Conservation (phyloP, 2,113 vertebrate species). For the Podarcis muralis region DNA sequence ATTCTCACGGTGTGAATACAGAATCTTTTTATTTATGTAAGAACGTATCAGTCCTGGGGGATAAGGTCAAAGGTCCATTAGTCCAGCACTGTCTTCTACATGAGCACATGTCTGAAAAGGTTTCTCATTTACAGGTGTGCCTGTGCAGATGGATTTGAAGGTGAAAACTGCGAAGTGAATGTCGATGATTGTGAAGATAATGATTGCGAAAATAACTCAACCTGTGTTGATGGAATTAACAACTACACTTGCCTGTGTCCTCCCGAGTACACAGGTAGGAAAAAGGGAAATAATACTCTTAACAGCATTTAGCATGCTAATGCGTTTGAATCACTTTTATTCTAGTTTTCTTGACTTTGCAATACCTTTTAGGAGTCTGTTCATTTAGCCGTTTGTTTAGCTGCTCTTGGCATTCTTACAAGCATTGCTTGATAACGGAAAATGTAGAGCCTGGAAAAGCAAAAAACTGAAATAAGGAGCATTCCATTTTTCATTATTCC, state of each 20-base stretch:
- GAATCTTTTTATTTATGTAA: not conserved
- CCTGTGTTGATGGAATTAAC: slow-evolving; percentile 96
- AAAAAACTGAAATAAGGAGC: not conserved
- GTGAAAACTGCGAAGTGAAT: slow-evolving; percentile 92
- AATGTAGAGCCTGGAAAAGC: not conserved
- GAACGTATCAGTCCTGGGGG: no score
- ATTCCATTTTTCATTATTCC: not conserved
- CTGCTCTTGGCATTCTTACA: not conserved
- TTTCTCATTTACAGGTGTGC: slow-evolving; percentile 82
- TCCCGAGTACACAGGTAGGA: slow-evolving; percentile 95
- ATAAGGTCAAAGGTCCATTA: no score
- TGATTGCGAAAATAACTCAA: slow-evolving; percentile 98
- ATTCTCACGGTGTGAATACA: not conserved
- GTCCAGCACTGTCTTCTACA: no score
- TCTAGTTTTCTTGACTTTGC: not conserved
- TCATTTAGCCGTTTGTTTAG: not conserved
- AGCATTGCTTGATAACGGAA: not conserved
- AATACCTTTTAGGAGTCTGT: not conserved
- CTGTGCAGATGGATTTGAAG: slow-evolving; percentile 96
- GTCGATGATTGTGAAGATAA: slow-evolving; percentile 99
- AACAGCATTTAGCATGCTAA: not conserved
- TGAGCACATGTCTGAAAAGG: not conserved
- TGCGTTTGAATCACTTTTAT: not conserved
- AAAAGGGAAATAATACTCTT: not conserved
- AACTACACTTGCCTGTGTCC: slow-evolving; percentile 98